These are phyloP conservation scores for Acleris holmiana DNA, from an alignment of 2,888 invertebrate genomes.

Conservation along the genomic window DNA sequence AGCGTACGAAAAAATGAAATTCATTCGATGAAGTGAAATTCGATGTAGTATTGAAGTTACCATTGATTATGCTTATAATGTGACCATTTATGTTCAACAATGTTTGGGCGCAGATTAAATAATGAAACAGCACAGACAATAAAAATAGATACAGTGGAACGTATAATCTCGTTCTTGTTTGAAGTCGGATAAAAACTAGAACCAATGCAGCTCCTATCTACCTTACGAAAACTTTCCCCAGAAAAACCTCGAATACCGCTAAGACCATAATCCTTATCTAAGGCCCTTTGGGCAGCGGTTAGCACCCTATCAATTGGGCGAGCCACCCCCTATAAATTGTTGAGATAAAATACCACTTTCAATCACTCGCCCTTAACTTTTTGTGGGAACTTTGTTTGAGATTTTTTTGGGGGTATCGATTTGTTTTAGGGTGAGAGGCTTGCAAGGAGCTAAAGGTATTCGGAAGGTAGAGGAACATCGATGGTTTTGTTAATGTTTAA, in stretches of 20 bases:
- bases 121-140: background rate
- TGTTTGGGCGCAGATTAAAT: no score
- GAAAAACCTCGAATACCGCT: conserved; percentile 50
- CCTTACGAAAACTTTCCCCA: conserved; percentile 45
- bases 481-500: background rate
- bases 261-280: conserved; percentile 68
- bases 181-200: no score
- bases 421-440: conserved; percentile 14
- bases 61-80: no score
- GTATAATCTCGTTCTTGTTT: no score
- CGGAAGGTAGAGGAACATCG: background rate
- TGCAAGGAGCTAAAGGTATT: background rate
- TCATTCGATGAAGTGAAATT: no score
- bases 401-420: conserved; percentile 34
- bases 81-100: no score
- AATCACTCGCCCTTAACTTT: conserved; percentile 57
- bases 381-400: conserved; percentile 42
- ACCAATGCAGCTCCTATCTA: conserved; percentile 34
- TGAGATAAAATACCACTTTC: conserved; percentile 64
- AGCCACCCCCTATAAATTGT: conserved; percentile 62
- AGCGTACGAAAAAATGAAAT: no score
- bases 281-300: conserved; percentile 60
- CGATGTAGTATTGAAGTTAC: no score
- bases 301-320: conserved; percentile 68
- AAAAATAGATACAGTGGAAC: no score